phyloP scores from a whole-genome alignment of 2,888 invertebrate genomes.

The Stenoptilia bipunctidactyla region DNA sequence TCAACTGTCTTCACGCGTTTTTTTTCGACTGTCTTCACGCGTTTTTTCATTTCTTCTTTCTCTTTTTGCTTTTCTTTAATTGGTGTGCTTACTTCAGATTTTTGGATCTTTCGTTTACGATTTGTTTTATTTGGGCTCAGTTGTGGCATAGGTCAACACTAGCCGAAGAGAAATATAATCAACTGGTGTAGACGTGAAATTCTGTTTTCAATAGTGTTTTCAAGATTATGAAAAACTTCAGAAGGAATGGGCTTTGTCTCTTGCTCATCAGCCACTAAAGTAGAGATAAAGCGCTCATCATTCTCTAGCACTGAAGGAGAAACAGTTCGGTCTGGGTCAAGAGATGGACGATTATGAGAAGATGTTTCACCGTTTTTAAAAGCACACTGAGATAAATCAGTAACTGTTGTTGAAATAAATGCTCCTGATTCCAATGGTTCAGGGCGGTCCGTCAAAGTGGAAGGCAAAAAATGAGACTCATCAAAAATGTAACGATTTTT shows the following conservation, averaged over 20 bases:
- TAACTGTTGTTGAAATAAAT: slow-evolving; percentile 5
- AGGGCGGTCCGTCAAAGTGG: slow-evolving; percentile 11
- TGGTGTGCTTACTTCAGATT: slow-evolving; percentile 18
- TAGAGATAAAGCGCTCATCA: too few relatives aligned
- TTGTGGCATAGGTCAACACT: slow-evolving; percentile 13
- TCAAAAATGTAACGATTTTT: slow-evolving; percentile 15
- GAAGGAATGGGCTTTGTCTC: not conserved
- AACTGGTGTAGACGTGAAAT: slow-evolving; percentile 1
- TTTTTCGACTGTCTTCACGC: slow-evolving; percentile 5
- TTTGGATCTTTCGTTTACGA: slow-evolving; percentile 13
- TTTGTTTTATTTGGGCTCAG: slow-evolving; percentile 8
- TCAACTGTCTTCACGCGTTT: not conserved
- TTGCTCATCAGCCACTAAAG: not conserved
- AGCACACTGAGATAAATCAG: slow-evolving; percentile 3
- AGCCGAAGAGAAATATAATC: not conserved
- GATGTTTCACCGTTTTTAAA: not conserved
- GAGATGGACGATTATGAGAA: not conserved
- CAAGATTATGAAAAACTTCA: not conserved
- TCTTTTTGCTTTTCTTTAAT: slow-evolving; percentile 14
- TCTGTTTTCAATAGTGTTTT: not conserved
- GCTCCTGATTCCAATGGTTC: slow-evolving; percentile 1
- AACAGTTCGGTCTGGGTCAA: slow-evolving; percentile 6
- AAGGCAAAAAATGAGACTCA: slow-evolving; percentile 13
- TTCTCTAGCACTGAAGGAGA: slow-evolving; percentile 4
- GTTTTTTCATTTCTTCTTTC: slow-evolving; percentile 10